Evolutionary conservation across 2,888 invertebrate genomes (phyloP), one percentile per base, ranked within the genome.

Genomic region (Pseudolycoriella hygida): DNA sequence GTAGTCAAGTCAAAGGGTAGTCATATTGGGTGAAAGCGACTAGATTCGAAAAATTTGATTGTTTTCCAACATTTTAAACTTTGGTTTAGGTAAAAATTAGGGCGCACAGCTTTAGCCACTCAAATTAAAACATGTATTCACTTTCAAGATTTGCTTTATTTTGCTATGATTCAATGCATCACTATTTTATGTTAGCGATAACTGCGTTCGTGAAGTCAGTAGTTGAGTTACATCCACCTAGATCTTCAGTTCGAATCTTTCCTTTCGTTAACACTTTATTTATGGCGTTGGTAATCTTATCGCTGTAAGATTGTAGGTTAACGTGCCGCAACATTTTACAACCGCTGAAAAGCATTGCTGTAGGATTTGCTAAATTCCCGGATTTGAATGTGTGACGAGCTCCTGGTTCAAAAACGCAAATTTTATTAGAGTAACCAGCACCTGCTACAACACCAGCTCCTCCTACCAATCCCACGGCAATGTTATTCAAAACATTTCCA

Each of bases 381-480:
- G 90, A 82, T 56, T 87, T 82, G 62, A 92, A 97, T 1, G 94
- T 92, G 67, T 97, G 96, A 40, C 96, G 78, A 51, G 97, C 94
- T 54, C 97, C 97, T 59, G 94, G 94, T 68, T 97, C 96, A 64
- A 94, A 97, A 17, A 98, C 89, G 1, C 92, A 96, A 57, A 86
- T 82, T 58, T 93, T 83, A 0, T 85, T 74, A 49, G 94, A 93
- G 66, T 89, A 94, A 46, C 89, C 90, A 32, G 93, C 89, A 37
- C 97, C 98, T 44, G 96, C 89, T 2, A 97, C 96, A 17, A 98
- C 88, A 39, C 97, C 97, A 46, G 97, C 97, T 46, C 98, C 97
- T 15, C 98, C 98, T 1, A 97, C 94, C 41, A 97, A 69, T 2
- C 97, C 97, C 32, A 90, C 85, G 17, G 93, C 93, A 53, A 98